Evolutionary conservation across 2,888 invertebrate species (phyloP).

Genomic region (Caradrina kadenii): DNA sequence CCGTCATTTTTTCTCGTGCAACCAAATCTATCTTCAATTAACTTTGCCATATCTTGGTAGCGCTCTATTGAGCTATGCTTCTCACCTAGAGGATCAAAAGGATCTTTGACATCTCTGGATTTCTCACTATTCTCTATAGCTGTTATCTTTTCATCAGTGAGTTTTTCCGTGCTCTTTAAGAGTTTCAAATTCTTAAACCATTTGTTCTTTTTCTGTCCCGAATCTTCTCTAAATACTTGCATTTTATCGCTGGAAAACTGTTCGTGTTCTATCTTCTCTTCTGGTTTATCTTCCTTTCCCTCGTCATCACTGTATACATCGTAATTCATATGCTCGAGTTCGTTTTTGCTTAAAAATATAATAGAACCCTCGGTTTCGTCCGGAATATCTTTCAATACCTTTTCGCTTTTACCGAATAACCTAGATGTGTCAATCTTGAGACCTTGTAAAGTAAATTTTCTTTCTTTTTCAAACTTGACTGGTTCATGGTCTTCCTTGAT

Average conservation of each 20-base stretch:
- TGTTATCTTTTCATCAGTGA: conserved; percentile 85
- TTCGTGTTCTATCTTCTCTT: conserved; percentile 82
- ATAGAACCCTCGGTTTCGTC: conserved; percentile 92
- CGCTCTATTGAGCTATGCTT: conserved; percentile 93
- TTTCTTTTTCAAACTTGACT: conserved; percentile 88
- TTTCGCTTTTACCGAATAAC: conserved; percentile 88
- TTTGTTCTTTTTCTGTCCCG: conserved; percentile 90
- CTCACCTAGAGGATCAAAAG: conserved; percentile 91
- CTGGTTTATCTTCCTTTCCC: conserved; percentile 85
- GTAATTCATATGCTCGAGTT: conserved; percentile 91
- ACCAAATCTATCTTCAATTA: conserved; percentile 93
- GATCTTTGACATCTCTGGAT: conserved; percentile 87
- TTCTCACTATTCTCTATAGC: conserved; percentile 83
- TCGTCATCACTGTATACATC: conserved; percentile 89
- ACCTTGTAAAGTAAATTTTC: conserved; percentile 88
- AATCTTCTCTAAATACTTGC: conserved; percentile 88
- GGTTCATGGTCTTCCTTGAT: conserved; percentile 89
- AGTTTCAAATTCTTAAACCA: conserved; percentile 92
- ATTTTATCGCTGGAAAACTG: conserved; percentile 87
- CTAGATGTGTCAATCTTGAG: conserved; percentile 87
- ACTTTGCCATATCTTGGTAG: conserved; percentile 93
- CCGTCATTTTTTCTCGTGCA: conserved; percentile 84
- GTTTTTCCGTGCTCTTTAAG: conserved; percentile 85
- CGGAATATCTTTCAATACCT: conserved; percentile 88
- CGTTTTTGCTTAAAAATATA: conserved; percentile 92